Conservation (phyloP, 2,113 vertebrate species). For the Semicossyphus pulcher region DNA sequence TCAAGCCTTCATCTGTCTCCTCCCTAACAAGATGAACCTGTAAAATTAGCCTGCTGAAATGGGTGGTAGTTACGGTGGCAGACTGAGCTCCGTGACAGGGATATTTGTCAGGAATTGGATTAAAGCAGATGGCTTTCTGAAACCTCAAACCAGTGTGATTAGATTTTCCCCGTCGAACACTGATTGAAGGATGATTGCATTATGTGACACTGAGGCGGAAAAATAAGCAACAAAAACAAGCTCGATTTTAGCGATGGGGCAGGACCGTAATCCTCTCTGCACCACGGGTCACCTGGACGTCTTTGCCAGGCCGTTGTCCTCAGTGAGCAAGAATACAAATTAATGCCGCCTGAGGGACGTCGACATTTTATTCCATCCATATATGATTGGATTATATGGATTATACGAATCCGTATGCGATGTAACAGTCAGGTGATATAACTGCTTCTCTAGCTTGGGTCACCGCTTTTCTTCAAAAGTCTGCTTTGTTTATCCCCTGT, state of each 20-base stretch:
- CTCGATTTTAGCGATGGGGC: constrained; percentile 27
- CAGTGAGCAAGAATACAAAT: neutral
- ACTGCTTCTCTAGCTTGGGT: too few species aligned
- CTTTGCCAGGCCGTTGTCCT: constrained; percentile 3
- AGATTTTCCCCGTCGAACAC: constrained; percentile 71
- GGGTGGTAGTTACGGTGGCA: constrained; percentile 48
- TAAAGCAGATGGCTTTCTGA: constrained; percentile 73
- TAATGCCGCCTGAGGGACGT: neutral
- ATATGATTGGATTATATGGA: too few species aligned
- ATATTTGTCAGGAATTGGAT: constrained; percentile 76
- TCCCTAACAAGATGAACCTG: constrained; percentile 65
- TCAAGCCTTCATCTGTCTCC: constrained; percentile 51
- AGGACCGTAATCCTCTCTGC: constrained; percentile 40
- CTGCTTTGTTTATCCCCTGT: too few species aligned
- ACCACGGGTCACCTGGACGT: constrained; percentile 5
- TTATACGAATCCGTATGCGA: too few species aligned
- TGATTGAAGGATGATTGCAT: constrained; percentile 75
- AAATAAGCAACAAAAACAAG: constrained; percentile 50
- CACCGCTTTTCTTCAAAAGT: too few species aligned
- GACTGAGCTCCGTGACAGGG: constrained; percentile 59
- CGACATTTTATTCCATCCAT: neutral
- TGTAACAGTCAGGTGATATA: too few species aligned
- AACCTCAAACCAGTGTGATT: constrained; percentile 74
- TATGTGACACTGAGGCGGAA: constrained; percentile 55
- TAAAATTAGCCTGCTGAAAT: constrained; percentile 68